A percentile compares a stretch with the other conserved stretches of the same genome.
Conservation (phyloP, 2,888 invertebrate species). For the Drosophila seclusa region DNA sequence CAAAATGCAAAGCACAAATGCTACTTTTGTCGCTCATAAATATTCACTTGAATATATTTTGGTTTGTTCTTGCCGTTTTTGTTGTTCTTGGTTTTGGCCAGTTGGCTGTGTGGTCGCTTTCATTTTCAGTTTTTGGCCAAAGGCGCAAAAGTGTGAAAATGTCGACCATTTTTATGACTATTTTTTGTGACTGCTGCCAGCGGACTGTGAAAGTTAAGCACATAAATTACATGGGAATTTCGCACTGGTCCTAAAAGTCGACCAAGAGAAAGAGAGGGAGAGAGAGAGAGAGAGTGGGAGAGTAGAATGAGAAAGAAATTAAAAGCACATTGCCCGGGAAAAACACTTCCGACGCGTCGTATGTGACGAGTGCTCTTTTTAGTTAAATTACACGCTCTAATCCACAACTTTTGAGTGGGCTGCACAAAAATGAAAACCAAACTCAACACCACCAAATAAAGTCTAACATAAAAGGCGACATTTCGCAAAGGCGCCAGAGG, state of each 20-base stretch:
- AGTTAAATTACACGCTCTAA: constrained; percentile 77
- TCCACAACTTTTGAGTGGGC: constrained; percentile 73
- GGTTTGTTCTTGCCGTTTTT: constrained; percentile 32
- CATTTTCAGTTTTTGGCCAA: constrained; percentile 61
- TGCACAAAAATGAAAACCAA: constrained; percentile 29
- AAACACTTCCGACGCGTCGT: constrained; percentile 65
- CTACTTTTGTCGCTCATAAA: constrained; percentile 82
- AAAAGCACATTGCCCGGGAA: constrained; percentile 67
- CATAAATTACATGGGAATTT: constrained; percentile 70
- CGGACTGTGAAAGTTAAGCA: constrained; percentile 77
- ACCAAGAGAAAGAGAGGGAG: background rate
- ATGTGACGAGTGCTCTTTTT: constrained; percentile 66
- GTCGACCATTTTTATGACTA: constrained; percentile 72
- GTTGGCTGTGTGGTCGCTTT: constrained; percentile 46
- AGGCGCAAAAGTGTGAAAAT: constrained; percentile 78
- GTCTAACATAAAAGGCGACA: constrained; percentile 73
- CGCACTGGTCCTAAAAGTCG: constrained; percentile 6
- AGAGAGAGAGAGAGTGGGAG: background rate
- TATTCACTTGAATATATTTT: constrained; percentile 80
- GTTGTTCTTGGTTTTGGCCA: constrained; percentile 16
- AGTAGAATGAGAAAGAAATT: constrained; percentile 48
- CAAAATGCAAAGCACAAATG: constrained; percentile 77
- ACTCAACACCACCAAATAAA: constrained; percentile 37
- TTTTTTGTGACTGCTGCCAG: constrained; percentile 59
- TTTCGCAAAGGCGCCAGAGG: constrained; percentile 66